Conservation (phyloP, 1,140 invertebrate genomes). For the Parasteatoda tepidariorum region DNA sequence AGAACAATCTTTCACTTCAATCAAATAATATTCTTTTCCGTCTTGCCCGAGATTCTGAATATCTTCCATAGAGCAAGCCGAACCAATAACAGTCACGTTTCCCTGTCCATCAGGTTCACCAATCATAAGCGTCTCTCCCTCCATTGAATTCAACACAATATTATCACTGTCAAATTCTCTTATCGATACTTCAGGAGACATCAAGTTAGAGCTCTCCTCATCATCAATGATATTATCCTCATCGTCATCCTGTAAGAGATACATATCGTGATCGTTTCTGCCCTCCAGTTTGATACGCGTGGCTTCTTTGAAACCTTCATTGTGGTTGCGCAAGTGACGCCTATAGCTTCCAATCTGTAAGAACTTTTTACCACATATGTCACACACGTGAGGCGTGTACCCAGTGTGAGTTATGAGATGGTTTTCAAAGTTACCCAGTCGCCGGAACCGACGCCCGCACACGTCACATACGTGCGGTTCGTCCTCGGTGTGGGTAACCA, state of each 20-base stretch:
- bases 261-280: constrained; percentile 3
- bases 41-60: constrained; percentile 47
- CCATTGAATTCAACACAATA: constrained; percentile 36
- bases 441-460: constrained; percentile 37
- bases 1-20: constrained; percentile 48
- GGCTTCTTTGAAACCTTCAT: constrained; percentile 25
- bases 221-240: constrained; percentile 16
- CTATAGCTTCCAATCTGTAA: constrained; percentile 46
- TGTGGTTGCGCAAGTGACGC: constrained; percentile 32
- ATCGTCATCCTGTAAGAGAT: constrained; percentile 44
- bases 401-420: constrained; percentile 59
- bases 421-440: constrained; percentile 53
- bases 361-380: constrained; percentile 50
- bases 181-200: constrained; percentile 52
- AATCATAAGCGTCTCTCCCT: constrained; percentile 52
- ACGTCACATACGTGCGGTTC: constrained; percentile 47
- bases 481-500: constrained; percentile 36
- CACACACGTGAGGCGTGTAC: constrained; percentile 48
- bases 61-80: constrained; percentile 53
- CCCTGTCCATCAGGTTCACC: constrained; percentile 47
- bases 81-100: constrained; percentile 51
- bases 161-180: constrained; percentile 40
- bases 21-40: constrained; percentile 54
- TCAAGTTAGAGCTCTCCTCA: constrained; percentile 7
- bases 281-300: constrained; percentile 34